phyloP scores from a whole-genome alignment of 2,113 vertebrate species.

The Dromaius novaehollandiae region DNA sequence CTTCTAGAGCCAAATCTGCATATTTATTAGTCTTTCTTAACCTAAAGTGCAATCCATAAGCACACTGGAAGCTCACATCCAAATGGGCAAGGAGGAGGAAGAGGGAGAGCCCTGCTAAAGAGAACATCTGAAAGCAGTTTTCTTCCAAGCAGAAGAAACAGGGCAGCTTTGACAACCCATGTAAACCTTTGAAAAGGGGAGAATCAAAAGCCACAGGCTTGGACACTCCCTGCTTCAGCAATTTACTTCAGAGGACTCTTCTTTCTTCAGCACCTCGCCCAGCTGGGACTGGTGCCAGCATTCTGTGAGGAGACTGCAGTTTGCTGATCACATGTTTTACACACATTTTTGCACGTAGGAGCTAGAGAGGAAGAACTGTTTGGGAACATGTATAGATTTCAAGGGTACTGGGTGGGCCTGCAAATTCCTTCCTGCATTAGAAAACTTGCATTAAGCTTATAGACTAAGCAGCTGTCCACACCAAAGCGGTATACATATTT shows the following conservation, averaged over 20 bases:
- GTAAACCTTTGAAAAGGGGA: constrained; percentile 45
- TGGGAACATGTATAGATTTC: constrained; percentile 72
- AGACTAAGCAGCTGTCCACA: constrained; percentile 72
- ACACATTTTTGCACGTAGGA: constrained; percentile 72
- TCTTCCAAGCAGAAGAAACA: neutral
- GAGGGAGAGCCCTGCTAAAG: neutral
- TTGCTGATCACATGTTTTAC: constrained; percentile 58
- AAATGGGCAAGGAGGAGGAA: neutral
- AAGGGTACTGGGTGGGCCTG: constrained; percentile 69
- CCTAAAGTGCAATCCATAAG: neutral
- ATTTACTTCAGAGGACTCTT: constrained; percentile 45
- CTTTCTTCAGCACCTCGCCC: constrained; percentile 58
- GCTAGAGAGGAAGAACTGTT: constrained; percentile 51
- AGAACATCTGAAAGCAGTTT: constrained; percentile 17
- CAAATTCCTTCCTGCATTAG: constrained; percentile 65
- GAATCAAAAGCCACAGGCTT: constrained; percentile 39
- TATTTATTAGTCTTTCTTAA: neutral
- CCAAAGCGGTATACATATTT: constrained; percentile 46
- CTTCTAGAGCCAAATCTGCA: neutral
- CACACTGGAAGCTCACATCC: neutral
- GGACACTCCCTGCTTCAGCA: constrained; percentile 40
- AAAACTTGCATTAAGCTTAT: constrained; percentile 61
- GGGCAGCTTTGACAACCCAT: neutral
- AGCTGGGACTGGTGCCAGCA: constrained; percentile 44
- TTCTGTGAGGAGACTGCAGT: constrained; percentile 3